Percentiles rank a stretch among this genome's conserved stretches.
phyloP scores from a whole-genome alignment of 23 tunicate species.

The Styela clava region DNA sequence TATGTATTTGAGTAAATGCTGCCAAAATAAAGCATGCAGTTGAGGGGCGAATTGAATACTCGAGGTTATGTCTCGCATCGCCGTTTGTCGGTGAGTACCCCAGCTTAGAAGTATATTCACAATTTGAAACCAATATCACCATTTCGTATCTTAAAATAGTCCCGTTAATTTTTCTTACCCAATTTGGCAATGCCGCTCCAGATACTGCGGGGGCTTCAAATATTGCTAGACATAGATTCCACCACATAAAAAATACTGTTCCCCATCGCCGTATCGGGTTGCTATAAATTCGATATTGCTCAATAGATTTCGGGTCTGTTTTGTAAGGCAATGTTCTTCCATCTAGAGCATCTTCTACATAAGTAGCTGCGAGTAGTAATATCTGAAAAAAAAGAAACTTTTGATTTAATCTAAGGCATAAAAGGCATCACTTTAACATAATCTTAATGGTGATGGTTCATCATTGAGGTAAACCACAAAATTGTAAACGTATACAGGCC shows the following conservation, averaged over 20 bases:
- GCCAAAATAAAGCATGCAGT: no score
- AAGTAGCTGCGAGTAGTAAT: constrained; percentile 61
- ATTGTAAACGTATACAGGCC: not conserved
- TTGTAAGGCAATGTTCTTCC: constrained; percentile 85
- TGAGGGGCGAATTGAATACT: no score
- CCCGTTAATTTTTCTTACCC: constrained; percentile 56
- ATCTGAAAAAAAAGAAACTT: constrained; percentile 48
- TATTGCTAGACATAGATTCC: constrained; percentile 49
- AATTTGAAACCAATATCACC: no score
- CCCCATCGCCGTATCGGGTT: constrained; percentile 34
- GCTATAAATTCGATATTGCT: constrained; percentile 56
- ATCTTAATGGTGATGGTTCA: not conserved
- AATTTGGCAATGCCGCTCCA: constrained; percentile 45
- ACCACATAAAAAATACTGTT: constrained; percentile 62
- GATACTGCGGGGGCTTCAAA: constrained; percentile 86
- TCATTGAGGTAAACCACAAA: not conserved
- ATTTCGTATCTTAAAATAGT: no score
- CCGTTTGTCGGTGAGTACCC: no score
- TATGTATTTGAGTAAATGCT: no score
- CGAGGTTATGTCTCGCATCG: no score
- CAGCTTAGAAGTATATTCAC: no score
- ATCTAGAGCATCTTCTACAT: constrained; percentile 69
- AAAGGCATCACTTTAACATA: not conserved
- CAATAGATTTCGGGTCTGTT: constrained; percentile 51
- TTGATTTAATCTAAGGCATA: not conserved